Conservation (phyloP, 2,888 invertebrate genomes). For the Harpalus rufipes region DNA sequence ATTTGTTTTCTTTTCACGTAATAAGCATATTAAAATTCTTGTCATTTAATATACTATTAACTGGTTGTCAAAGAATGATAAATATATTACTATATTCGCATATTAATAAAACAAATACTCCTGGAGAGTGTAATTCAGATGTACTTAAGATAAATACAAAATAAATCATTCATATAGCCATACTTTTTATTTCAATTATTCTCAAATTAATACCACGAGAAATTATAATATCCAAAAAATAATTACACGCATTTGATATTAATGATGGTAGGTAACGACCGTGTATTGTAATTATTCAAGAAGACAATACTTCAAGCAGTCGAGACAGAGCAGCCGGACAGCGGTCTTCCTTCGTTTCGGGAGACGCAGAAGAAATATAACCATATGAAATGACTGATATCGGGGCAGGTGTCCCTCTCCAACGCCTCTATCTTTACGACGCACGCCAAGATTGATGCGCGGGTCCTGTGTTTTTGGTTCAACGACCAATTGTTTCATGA, state of each 20-base stretch:
- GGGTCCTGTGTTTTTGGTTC: constrained; percentile 32
- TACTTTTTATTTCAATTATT: constrained; percentile 28
- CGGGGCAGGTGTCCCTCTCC: constrained; percentile 23
- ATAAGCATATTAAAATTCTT: too few species aligned
- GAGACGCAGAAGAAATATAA: constrained; percentile 9
- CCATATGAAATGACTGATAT: constrained; percentile 29
- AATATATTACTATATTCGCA: too few species aligned
- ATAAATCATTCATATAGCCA: constrained; percentile 16
- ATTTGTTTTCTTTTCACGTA: too few species aligned
- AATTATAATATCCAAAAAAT: constrained; percentile 26
- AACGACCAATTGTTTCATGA: constrained; percentile 56
- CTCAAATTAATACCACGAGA: constrained; percentile 22
- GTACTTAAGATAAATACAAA: constrained; percentile 22
- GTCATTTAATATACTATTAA: too few species aligned
- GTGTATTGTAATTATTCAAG: constrained; percentile 28
- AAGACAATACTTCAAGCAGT: constrained; percentile 39
- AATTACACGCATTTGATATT: constrained; percentile 32
- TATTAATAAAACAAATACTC: background rate
- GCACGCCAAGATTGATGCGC: constrained; percentile 21
- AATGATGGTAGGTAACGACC: constrained; percentile 13
- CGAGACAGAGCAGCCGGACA: constrained; percentile 47
- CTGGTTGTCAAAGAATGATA: too few species aligned
- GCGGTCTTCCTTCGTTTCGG: background rate
- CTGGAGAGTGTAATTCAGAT: background rate
- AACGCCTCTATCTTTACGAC: constrained; percentile 41